Conservation (phyloP, 2,113 vertebrate genomes). For the Crotalus helleri region DNA sequence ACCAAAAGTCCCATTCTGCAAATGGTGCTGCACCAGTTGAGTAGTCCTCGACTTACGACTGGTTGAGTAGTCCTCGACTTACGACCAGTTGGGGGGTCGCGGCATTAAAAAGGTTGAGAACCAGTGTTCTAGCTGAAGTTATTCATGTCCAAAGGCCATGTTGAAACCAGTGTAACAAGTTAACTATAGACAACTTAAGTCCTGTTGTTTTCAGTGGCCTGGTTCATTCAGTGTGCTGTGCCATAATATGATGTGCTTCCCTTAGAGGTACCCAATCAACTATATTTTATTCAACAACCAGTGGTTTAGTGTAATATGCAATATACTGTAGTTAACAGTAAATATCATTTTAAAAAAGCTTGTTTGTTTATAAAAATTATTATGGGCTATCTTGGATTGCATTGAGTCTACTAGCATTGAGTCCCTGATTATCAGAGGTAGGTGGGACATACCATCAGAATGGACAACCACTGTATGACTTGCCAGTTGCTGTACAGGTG, state of each 20-base stretch:
- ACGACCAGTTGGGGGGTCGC: too few relatives aligned
- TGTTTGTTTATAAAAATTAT: not conserved
- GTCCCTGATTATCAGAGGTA: too few relatives aligned
- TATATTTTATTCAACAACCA: not conserved
- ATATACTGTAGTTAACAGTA: not conserved
- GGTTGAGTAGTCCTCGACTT: too few relatives aligned
- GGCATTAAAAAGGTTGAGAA: too few relatives aligned
- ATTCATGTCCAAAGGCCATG: not conserved
- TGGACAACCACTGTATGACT: too few relatives aligned
- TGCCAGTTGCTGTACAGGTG: too few relatives aligned
- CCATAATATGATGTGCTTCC: not conserved
- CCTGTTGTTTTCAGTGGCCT: not conserved
- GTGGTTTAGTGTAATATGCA: not conserved
- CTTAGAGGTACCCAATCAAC: not conserved
- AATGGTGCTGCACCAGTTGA: too few relatives aligned
- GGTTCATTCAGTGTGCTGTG: not conserved
- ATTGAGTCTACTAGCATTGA: too few relatives aligned
- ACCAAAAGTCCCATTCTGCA: too few relatives aligned
- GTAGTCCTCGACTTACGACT: too few relatives aligned
- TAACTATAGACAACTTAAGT: not conserved
- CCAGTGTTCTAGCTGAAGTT: not conserved
- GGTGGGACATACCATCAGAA: too few relatives aligned
- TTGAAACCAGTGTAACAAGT: not conserved
- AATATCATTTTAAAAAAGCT: not conserved
- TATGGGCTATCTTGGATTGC: not conserved